A percentile compares a stretch with the other conserved stretches of the same genome.
phyloP scores from a whole-genome alignment of 2,888 invertebrate genomes.

The Creontiades dilutus region DNA sequence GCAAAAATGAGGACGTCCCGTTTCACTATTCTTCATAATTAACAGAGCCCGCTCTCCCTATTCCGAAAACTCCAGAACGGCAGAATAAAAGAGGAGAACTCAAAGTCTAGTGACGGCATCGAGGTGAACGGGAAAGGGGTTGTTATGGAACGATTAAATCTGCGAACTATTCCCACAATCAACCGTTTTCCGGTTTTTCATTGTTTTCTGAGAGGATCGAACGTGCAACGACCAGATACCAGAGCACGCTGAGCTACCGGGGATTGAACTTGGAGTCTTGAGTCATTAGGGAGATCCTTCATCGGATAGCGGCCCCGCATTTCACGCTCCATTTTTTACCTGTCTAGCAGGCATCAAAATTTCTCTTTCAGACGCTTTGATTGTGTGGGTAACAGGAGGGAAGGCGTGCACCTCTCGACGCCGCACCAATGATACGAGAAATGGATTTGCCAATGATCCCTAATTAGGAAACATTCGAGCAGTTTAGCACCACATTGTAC shows the following conservation, averaged over 20 bases:
- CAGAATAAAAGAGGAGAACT: background rate
- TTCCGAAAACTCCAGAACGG: background rate
- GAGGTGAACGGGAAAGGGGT: background rate
- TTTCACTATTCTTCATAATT: conserved; percentile 25
- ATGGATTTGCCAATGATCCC: too few relatives aligned
- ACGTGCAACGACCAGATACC: background rate
- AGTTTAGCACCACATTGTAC: too few relatives aligned
- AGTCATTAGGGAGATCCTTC: background rate
- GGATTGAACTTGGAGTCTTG: conserved; percentile 16
- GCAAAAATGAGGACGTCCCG: conserved; percentile 20
- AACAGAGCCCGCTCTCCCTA: background rate
- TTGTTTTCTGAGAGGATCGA: conserved; percentile 3
- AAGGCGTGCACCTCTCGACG: too few relatives aligned
- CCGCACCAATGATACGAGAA: too few relatives aligned
- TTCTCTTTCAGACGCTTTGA: conserved; percentile 22
- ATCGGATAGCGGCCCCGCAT: background rate
- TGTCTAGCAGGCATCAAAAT: background rate
- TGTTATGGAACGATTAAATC: conserved; percentile 4
- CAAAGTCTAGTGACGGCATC: conserved; percentile 19
- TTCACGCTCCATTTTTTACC: conserved; percentile 24
- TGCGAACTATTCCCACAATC: conserved; percentile 13
- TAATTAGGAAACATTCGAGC: too few relatives aligned
- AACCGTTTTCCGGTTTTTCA: background rate
- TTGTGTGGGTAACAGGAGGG: background rate
- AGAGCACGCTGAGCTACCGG: background rate